Conservation (phyloP, 2,113 vertebrate species). For the Plecturocebus donacophilus region DNA sequence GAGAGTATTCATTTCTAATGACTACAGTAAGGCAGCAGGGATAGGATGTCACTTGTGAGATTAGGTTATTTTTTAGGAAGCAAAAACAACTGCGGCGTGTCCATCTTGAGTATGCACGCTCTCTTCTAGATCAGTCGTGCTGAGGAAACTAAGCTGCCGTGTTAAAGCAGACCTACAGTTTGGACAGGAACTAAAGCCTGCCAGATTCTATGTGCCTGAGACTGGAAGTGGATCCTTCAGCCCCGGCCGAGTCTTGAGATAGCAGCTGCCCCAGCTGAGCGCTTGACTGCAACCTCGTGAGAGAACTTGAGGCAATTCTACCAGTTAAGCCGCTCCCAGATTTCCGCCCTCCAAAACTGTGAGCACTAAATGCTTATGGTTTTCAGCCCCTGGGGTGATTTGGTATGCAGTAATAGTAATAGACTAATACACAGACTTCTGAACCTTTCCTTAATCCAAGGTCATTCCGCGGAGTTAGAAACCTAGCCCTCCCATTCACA, state of each 20-base stretch:
- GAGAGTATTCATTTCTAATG: neutral
- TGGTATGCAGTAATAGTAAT: neutral
- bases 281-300: neutral
- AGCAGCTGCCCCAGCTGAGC: neutral
- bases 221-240: neutral
- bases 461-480: neutral
- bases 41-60: neutral
- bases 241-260: neutral
- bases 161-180: neutral
- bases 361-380: neutral
- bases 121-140: neutral
- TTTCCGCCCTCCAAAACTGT: neutral
- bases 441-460: neutral
- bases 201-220: neutral
- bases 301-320: neutral
- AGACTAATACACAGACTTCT: neutral
- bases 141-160: neutral
- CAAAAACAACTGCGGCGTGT: neutral
- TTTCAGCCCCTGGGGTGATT: neutral
- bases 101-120: neutral
- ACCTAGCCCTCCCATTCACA: neutral
- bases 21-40: neutral
- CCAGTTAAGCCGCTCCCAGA: neutral
- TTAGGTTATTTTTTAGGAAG: neutral
- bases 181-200: neutral